Evolutionary conservation across 2,888 invertebrate species (phyloP), one percentile per base, ranked within the genome.

Genomic region (Endotricha flammealis): DNA sequence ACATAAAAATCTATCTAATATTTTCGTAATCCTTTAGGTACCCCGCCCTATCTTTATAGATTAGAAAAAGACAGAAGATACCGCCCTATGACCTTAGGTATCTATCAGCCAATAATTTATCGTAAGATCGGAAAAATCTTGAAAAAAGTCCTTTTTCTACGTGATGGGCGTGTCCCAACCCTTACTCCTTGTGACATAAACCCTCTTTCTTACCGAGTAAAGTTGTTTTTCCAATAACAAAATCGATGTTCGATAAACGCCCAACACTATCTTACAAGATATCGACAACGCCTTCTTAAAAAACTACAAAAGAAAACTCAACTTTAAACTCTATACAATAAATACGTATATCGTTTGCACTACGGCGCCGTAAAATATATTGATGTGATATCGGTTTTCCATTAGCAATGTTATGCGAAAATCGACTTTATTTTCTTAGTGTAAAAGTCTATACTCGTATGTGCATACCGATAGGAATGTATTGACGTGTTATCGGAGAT

Each of bases 361-460:
- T 43, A 44, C 39, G 46, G 44, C 50, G 59, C 60, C 61, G 77
- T 80, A 68, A 80, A 85, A 85, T 76, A 76, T 86, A 86, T 86
- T 86, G 85, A 86, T 83, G 86, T 69, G 73, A 62, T 86, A 86
- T 86, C 78, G 86, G 86, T 86, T 86, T 85, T 86, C 86, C 86
- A 86, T 86, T 86, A 83, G 54, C 30, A 23, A 32, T 9, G 40
- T 23, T 57, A 48, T 46, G 43, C 51, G 46, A 76, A 64, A 55
- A 29, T 67, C 55, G 44, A 58, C 78, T 58, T 38, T 80, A 59
- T 48, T 4, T n/a, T 1, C 23, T 0, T 8, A 0, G 2, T 1
- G 0, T 1, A 33, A 63, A 78, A 51, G 57, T 54, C 42, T 40
- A 42, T 46, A 60, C 48, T 81, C 64, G 69, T 59, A 46, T 75